These are phyloP conservation scores for Myxocyprinus asiaticus DNA, from an alignment of 2,113 vertebrate genomes.

Conservation along the genomic window DNA sequence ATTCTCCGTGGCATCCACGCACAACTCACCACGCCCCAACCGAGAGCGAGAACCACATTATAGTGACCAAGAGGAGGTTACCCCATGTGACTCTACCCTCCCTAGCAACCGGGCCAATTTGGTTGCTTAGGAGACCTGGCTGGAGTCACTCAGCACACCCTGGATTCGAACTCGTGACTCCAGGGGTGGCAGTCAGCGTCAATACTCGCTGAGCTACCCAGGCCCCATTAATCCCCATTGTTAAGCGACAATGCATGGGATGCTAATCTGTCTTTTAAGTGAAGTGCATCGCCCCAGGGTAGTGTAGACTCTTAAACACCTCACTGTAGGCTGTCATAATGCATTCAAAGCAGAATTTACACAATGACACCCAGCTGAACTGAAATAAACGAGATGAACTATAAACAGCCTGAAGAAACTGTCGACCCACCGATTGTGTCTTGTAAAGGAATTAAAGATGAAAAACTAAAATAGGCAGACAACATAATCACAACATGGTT, in stretches of 20 bases:
- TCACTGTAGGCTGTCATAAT: slow-evolving; percentile 7
- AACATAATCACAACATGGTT: neutral
- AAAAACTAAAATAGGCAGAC: neutral
- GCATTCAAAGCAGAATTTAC: slow-evolving; percentile 5
- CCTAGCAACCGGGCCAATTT: too few species aligned
- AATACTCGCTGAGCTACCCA: too few species aligned
- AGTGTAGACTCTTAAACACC: neutral
- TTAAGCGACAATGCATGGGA: neutral
- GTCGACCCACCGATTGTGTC: too few species aligned
- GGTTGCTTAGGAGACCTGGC: too few species aligned
- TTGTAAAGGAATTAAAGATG: neutral
- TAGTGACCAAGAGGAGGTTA: too few species aligned
- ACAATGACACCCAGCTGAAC: neutral
- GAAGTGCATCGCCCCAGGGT: neutral
- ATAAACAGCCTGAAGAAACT: slow-evolving; percentile 21
- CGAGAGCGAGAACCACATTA: too few species aligned
- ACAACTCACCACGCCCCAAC: too few species aligned
- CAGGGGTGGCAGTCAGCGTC: too few species aligned
- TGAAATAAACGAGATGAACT: neutral
- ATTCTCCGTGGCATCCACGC: too few species aligned
- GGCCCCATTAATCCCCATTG: neutral
- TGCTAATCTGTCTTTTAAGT: slow-evolving; percentile 13
- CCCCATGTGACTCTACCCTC: too few species aligned
- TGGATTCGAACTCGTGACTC: too few species aligned
- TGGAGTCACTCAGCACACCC: too few species aligned